Evolutionary conservation across 2,113 vertebrate species (phyloP), one percentile per base, ranked within the genome.

Genomic region (Atlantisia rogersi): DNA sequence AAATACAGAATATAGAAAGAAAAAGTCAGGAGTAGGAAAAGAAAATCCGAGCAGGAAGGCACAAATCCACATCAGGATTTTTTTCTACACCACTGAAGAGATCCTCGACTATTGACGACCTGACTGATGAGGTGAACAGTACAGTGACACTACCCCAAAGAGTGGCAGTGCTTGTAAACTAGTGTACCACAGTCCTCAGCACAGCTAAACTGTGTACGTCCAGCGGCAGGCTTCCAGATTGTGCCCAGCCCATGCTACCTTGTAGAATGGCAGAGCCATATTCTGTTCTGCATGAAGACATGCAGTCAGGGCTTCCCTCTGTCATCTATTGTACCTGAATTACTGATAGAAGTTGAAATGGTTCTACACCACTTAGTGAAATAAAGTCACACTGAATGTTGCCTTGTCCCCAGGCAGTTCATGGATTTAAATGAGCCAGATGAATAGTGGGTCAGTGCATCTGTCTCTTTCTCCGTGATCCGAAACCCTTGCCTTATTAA

Each of bases 61-160:
- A 53, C 5, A 48, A 22, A 6, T 58, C 24, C 40, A 50, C 13
- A 68, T 22, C 12, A 86, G 35, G 6, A 26, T 5, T 56, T 86
- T 42, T 46, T 78, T 68, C 55, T 39, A 11, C 19, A 55, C 26
- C 48, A 20, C 22, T 69, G 48, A 86, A 75, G 31, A 79, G 44
- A 24, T 58, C 3, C 25, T 62, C 17, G 50, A 11, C 31, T 50
- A 2, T 8, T 37, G 25, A 25, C 75, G 92, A 55, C 15, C 19
- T 82, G 62, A 65, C 4, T 35, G 70, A 31, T 8, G 1, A 1
- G 13, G 3, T 44, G 11, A 32, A 12, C 2, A 1, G 3, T 9
- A 31, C 21, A 8, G 14, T 13, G 40, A 24, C 31, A 22, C 5
- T 5, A 22, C 4, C 32, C 12, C 26, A 55, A 13, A 78, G 16